phyloP scores from a whole-genome alignment of 1,140 invertebrate species.

The Drosophila funebris region DNA sequence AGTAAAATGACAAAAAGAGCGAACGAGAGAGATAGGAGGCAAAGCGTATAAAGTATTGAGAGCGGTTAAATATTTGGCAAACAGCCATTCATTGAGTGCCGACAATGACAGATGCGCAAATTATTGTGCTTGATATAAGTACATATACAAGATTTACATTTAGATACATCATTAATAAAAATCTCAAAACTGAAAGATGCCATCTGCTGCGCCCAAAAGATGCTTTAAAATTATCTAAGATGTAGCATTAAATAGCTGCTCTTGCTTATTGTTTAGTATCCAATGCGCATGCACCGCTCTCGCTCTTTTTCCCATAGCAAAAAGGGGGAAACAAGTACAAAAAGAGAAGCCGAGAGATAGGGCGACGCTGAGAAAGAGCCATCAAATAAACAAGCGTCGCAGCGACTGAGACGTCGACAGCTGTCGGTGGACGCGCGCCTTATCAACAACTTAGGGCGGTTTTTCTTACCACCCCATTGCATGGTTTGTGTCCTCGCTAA shows the following conservation, averaged over 20 bases:
- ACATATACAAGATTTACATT: background rate
- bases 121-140: background rate
- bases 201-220: conserved; percentile 34
- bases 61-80: background rate
- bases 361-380: conserved; percentile 9
- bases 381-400: conserved; percentile 38
- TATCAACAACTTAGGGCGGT: conserved; percentile 51
- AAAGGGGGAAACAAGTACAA: background rate
- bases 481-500: conserved; percentile 49
- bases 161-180: conserved; percentile 2
- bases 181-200: background rate
- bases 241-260: background rate
- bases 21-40: background rate
- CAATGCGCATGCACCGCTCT: conserved; percentile 43
- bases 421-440: conserved; percentile 40
- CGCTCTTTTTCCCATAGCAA: background rate
- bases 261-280: conserved; percentile 11
- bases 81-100: background rate
- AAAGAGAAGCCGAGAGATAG: background rate
- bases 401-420: conserved; percentile 34
- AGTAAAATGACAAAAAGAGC: conserved; percentile 14
- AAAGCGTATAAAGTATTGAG: background rate
- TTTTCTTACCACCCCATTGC: conserved; percentile 58
- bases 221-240: conserved; percentile 12
- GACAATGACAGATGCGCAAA: background rate